phyloP scores from a whole-genome alignment of 2,888 invertebrate genomes.

The Petrolisthes manimaculis region DNA sequence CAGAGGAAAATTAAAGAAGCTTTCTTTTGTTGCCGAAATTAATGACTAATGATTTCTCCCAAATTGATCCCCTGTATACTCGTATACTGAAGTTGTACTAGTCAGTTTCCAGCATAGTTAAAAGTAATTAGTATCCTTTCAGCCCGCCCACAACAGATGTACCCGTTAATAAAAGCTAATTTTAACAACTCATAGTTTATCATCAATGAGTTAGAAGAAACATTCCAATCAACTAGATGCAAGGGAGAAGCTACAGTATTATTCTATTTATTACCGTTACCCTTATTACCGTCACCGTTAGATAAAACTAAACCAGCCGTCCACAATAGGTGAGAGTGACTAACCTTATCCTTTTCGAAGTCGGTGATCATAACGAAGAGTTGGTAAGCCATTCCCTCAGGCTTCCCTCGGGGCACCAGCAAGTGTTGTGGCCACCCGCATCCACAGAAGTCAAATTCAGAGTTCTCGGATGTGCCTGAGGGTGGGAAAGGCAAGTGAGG shows the following conservation, averaged over 20 bases:
- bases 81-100: too few species aligned
- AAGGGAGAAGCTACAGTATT: background rate
- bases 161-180: too few species aligned
- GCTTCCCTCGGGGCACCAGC: slow-evolving; percentile 80
- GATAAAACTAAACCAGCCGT: background rate
- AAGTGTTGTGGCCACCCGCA: slow-evolving; percentile 91
- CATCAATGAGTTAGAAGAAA: too few species aligned
- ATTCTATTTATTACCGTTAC: background rate
- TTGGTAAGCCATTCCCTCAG: slow-evolving; percentile 78
- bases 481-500: slow-evolving; percentile 73
- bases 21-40: too few species aligned
- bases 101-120: too few species aligned
- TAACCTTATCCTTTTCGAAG: slow-evolving; percentile 78
- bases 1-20: too few species aligned
- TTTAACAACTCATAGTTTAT: too few species aligned
- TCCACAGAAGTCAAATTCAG: slow-evolving; percentile 78
- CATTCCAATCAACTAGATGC: too few species aligned
- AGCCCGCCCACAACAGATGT: too few species aligned
- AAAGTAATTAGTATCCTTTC: too few species aligned
- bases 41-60: too few species aligned
- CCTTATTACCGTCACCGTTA: background rate
- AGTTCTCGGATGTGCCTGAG: background rate
- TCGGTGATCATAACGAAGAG: slow-evolving; percentile 85
- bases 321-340: background rate
- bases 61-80: too few species aligned